These are phyloP conservation scores for Thereva unica DNA, from an alignment of 2,888 invertebrate species.

Conservation along the genomic window DNA sequence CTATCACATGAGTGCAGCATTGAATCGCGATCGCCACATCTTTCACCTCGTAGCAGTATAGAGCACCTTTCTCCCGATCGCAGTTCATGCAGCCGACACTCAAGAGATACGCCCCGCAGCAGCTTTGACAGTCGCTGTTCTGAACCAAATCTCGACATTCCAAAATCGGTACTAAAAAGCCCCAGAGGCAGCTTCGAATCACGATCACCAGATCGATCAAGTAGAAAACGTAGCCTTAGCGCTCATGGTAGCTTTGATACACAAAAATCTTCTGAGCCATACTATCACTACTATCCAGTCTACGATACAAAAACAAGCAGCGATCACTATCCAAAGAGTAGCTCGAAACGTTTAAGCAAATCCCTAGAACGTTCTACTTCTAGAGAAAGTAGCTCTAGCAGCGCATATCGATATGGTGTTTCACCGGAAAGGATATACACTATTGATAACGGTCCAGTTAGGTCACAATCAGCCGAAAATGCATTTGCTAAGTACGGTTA, in stretches of 20 bases:
- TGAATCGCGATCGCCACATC: constrained; percentile 54
- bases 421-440: constrained; percentile 56
- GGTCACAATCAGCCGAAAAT: constrained; percentile 58
- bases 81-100: constrained; percentile 49
- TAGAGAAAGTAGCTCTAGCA: constrained; percentile 54
- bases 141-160: constrained; percentile 52
- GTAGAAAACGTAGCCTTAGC: constrained; percentile 55
- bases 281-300: constrained; percentile 56
- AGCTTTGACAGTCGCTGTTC: constrained; percentile 57
- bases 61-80: constrained; percentile 57
- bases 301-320: constrained; percentile 56
- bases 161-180: constrained; percentile 47
- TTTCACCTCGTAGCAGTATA: constrained; percentile 55
- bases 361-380: constrained; percentile 57
- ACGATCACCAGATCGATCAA: constrained; percentile 48
- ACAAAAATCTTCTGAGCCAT: constrained; percentile 50
- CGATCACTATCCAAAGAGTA: constrained; percentile 50
- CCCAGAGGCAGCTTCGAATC: constrained; percentile 52
- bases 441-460: constrained; percentile 50
- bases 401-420: constrained; percentile 50
- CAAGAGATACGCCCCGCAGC: constrained; percentile 50
- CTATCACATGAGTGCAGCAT: constrained; percentile 53
- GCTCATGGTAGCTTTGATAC: constrained; percentile 57
- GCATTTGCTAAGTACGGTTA: constrained; percentile 52
- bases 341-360: constrained; percentile 51